Evolutionary conservation across 2,113 vertebrate genomes (phyloP).

Genomic region (Melospiza georgiana): DNA sequence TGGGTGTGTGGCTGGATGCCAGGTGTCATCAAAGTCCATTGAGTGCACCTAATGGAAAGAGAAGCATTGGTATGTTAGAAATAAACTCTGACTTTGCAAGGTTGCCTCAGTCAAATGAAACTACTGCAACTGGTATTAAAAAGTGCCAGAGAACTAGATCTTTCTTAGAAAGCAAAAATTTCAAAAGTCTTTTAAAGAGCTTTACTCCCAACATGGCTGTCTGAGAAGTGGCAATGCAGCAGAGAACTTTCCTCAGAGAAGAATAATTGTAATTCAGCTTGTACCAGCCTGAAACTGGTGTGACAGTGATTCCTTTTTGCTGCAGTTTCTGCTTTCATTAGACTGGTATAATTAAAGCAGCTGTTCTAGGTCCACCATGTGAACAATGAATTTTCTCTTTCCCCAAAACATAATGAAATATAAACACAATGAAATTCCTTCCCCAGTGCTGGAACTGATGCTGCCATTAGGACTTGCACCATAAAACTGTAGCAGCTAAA

Average conservation of each 20-base stretch:
- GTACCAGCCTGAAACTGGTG: not conserved
- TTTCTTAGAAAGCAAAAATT: not conserved
- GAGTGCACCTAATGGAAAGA: slow-evolving; percentile 83
- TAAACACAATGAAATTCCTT: not conserved
- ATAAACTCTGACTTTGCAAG: not conserved
- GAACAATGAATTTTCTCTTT: not conserved
- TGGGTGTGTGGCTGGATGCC: slow-evolving; percentile 97
- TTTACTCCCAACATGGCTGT: not conserved
- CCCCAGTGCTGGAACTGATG: not conserved
- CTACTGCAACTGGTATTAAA: not conserved
- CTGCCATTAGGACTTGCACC: not conserved
- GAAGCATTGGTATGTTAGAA: not conserved
- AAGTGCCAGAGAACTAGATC: not conserved
- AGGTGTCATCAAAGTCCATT: slow-evolving; percentile 96
- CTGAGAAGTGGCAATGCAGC: not conserved
- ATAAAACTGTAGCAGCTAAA: not conserved
- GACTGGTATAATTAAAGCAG: not conserved
- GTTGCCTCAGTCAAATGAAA: not conserved
- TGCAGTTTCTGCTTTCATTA: not conserved
- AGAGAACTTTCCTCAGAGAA: not conserved
- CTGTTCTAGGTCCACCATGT: not conserved
- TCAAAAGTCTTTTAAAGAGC: not conserved
- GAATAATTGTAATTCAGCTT: not conserved
- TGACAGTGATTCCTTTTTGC: not conserved
- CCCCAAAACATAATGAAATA: not conserved